Percentiles rank a stretch among this genome's conserved stretches.
These are phyloP conservation scores for Oryctolagus cuniculus DNA, from an alignment of 2,113 vertebrate species.

Conservation along the genomic window DNA sequence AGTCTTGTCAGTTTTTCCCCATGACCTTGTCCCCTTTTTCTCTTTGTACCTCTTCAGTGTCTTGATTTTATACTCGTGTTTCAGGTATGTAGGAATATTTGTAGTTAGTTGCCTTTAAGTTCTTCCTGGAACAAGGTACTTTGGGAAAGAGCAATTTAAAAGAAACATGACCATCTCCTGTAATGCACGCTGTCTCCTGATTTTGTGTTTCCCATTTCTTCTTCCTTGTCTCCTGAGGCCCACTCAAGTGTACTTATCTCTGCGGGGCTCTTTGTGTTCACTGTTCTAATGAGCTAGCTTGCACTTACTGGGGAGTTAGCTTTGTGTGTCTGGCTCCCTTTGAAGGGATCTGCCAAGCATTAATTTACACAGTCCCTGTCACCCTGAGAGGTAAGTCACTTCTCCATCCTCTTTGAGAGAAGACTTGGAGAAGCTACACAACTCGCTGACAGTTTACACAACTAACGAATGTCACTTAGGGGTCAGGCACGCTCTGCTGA, in stretches of 20 bases:
- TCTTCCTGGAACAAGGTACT: constrained; percentile 19
- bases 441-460: background rate
- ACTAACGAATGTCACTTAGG: background rate
- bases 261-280: background rate
- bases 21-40: background rate
- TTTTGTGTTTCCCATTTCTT: background rate
- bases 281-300: background rate
- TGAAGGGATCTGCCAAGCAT: background rate
- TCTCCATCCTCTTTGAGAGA: background rate
- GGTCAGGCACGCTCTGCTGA: background rate
- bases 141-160: background rate
- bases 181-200: background rate
- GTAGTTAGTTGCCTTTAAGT: background rate
- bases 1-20: background rate
- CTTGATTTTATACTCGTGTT: constrained; percentile 24
- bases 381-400: background rate
- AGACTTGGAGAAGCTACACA: constrained; percentile 5
- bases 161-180: too few species aligned
- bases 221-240: background rate
- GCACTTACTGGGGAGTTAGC: background rate
- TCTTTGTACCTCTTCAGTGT: background rate
- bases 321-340: background rate
- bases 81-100: background rate
- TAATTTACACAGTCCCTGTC: constrained; percentile 10
- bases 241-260: background rate